Evolutionary conservation across 2,113 vertebrate species (phyloP).

Genomic region (Oncorhynchus nerka): DNA sequence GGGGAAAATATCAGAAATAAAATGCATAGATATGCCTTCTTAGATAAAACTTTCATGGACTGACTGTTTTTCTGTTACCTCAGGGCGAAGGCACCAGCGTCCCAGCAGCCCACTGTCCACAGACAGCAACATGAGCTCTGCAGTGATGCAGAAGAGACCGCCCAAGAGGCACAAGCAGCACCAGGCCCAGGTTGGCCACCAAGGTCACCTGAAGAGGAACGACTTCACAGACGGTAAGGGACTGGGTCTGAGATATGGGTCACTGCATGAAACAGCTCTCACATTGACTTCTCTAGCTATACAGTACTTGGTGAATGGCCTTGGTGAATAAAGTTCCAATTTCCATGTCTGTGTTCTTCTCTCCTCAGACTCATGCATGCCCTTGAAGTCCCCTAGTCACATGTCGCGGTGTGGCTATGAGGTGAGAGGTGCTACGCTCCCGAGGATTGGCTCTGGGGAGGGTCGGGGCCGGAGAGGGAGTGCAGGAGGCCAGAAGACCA

Average conservation of each 20-base stretch:
- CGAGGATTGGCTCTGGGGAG: slow-evolving; percentile 80
- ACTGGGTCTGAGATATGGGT: background rate
- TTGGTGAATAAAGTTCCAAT: background rate
- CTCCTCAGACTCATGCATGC: slow-evolving; percentile 64
- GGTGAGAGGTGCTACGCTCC: slow-evolving; percentile 79
- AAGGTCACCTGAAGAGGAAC: slow-evolving; percentile 85
- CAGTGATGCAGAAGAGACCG: slow-evolving; percentile 85
- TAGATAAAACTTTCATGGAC: background rate
- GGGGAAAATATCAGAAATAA: no score
- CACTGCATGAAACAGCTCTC: background rate
- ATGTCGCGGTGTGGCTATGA: slow-evolving; percentile 81
- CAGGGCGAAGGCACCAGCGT: slow-evolving; percentile 72
- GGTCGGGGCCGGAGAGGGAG: slow-evolving; percentile 74
- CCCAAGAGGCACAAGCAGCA: slow-evolving; percentile 86
- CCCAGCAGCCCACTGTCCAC: slow-evolving; percentile 92
- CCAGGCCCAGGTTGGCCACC: slow-evolving; percentile 61
- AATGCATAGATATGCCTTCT: no score
- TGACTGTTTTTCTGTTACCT: slow-evolving; percentile 35
- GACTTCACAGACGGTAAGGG: slow-evolving; percentile 85
- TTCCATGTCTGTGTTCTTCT: slow-evolving; percentile 8
- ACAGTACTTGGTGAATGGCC: background rate
- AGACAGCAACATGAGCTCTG: slow-evolving; percentile 93
- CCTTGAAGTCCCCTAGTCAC: slow-evolving; percentile 78
- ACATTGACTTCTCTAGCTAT: background rate
- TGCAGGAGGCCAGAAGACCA: slow-evolving; percentile 76